phyloP scores from a whole-genome alignment of 2,888 invertebrate genomes.

The Leucoma salicis region DNA sequence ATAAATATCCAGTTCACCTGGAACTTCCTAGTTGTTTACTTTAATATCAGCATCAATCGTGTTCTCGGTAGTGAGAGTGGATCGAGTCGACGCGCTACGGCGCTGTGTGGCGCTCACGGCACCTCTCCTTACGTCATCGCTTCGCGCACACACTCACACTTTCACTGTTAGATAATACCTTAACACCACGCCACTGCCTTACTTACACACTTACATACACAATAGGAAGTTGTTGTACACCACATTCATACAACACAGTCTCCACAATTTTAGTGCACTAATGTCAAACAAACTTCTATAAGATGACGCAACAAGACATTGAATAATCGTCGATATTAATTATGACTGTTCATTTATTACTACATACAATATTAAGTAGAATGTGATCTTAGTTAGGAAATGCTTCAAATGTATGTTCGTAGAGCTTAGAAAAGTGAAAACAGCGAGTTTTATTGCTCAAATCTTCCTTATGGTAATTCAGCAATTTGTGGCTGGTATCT shows the following conservation, averaged over 20 bases:
- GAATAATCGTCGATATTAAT: conserved; percentile 25
- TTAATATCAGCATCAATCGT: conserved; percentile 58
- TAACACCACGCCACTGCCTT: conserved; percentile 69
- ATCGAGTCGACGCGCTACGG: conserved; percentile 18
- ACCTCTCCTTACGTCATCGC: conserved; percentile 60
- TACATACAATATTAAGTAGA: conserved; percentile 14
- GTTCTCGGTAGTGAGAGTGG: conserved; percentile 70
- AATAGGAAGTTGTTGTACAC: conserved; percentile 66
- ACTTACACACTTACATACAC: conserved; percentile 75
- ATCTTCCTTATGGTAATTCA: conserved; percentile 2
- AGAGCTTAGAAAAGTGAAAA: too few relatives aligned
- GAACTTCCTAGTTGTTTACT: conserved; percentile 68
- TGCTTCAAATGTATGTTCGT: too few relatives aligned
- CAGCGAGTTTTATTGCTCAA: too few relatives aligned
- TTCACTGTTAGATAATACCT: conserved; percentile 79
- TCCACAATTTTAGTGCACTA: conserved; percentile 39
- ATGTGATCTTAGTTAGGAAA: too few relatives aligned
- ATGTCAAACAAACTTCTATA: conserved; percentile 29
- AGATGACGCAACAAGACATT: conserved; percentile 27
- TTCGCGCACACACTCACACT: conserved; percentile 75
- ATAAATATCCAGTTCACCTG: conserved; percentile 52
- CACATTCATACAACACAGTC: conserved; percentile 33
- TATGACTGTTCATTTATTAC: conserved; percentile 19
- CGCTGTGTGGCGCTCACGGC: conserved; percentile 17
- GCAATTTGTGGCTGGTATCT: conserved; percentile 4